These are phyloP conservation scores for Tromatobia lineatoria DNA, from an alignment of 2,888 invertebrate genomes.

Conservation along the genomic window DNA sequence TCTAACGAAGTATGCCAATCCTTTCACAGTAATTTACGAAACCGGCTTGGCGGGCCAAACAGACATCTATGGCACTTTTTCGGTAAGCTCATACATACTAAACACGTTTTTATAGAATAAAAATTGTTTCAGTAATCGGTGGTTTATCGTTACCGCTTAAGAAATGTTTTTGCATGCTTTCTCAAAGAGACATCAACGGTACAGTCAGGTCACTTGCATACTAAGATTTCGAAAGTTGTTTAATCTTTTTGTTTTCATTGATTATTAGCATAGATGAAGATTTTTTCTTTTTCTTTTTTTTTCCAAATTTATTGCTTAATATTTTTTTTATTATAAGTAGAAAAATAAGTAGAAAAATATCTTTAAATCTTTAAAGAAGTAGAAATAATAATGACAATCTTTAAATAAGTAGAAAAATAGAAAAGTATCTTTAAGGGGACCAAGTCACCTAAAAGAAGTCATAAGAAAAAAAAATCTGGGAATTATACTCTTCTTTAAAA, in stretches of 20 bases:
- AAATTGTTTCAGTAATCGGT: not conserved
- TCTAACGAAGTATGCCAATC: not conserved
- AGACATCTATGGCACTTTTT: constrained; percentile 1
- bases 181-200: not conserved
- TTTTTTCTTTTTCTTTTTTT: not conserved
- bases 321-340: too few species aligned
- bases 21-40: not conserved
- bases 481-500: too few species aligned
- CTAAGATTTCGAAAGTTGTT: not conserved
- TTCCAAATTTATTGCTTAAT: not conserved
- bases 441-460: too few species aligned
- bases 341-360: too few species aligned
- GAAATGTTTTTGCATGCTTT: not conserved
- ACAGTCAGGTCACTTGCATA: not conserved
- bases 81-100: not conserved
- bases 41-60: not conserved
- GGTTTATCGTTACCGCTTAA: not conserved
- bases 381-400: too few species aligned
- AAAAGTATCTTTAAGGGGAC: not conserved
- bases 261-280: not conserved
- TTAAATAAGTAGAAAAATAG: too few species aligned
- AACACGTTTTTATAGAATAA: not conserved
- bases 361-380: too few species aligned
- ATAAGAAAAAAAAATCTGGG: too few species aligned
- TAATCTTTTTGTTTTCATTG: not conserved